phyloP scores from a whole-genome alignment of 2,797 vertebrate species.

The Lates japonicus region DNA sequence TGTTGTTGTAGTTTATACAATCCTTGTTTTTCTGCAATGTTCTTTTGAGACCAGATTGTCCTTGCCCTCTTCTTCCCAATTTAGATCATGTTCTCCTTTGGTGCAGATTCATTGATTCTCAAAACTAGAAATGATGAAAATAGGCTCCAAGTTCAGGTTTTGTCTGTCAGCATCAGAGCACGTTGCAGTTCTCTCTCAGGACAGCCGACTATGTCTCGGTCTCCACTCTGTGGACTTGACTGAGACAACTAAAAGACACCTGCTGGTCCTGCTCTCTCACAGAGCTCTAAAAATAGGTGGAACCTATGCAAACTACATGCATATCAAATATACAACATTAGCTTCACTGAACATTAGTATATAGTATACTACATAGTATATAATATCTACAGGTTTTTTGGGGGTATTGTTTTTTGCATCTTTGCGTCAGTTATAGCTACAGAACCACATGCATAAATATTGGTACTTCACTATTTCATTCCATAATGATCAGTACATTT shows the following conservation, averaged over 20 bases:
- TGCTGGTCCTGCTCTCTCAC: background rate
- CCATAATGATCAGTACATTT: background rate
- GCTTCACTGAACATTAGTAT: no score
- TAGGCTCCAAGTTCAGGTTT: background rate
- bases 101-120: slow-evolving; percentile 9
- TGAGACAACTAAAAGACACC: slow-evolving; percentile 3
- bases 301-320: background rate
- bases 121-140: slow-evolving; percentile 2
- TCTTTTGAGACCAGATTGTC: background rate
- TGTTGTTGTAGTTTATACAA: background rate
- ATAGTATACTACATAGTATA: no score
- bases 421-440: background rate
- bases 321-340: background rate
- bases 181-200: background rate
- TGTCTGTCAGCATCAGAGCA: background rate
- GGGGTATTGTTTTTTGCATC: no score
- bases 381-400: no score
- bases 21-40: no score
- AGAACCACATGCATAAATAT: slow-evolving; percentile 6
- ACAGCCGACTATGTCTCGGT: background rate
- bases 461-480: background rate
- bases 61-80: background rate
- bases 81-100: background rate
- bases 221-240: background rate
- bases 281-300: background rate